Conservation (phyloP, 2,113 vertebrate genomes). For the Amazona guildingii region DNA sequence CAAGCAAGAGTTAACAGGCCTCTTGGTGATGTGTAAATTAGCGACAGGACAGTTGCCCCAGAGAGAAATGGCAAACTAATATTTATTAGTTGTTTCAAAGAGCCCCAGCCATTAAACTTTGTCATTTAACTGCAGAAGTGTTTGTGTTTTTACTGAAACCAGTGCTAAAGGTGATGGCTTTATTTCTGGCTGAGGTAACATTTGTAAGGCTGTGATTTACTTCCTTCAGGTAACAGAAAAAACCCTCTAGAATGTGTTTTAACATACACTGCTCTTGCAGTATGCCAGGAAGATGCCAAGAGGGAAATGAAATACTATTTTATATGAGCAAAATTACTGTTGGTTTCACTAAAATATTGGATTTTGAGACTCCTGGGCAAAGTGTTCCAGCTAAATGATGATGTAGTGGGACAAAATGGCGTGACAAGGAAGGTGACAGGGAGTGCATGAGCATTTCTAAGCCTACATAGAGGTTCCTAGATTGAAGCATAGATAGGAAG, state of each 20-base stretch:
- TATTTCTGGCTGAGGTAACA: conserved; percentile 14
- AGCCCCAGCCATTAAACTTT: conserved; percentile 45
- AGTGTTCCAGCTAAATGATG: neutral
- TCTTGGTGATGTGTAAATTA: conserved; percentile 47
- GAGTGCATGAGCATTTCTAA: neutral
- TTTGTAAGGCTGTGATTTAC: conserved; percentile 19
- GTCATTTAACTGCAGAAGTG: conserved; percentile 9
- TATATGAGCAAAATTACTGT: neutral
- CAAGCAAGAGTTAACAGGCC: conserved; percentile 23
- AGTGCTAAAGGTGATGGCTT: conserved; percentile 37
- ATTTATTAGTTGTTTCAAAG: conserved; percentile 58
- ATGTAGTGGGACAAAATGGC: neutral
- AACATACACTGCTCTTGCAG: neutral
- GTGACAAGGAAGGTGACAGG: neutral
- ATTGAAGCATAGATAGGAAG: neutral
- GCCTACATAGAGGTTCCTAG: neutral
- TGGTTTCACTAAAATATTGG: neutral
- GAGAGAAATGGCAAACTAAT: conserved; percentile 61
- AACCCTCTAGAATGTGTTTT: neutral
- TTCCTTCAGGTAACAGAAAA: conserved; percentile 29
- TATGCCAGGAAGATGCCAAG: neutral
- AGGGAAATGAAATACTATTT: neutral
- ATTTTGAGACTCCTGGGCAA: neutral
- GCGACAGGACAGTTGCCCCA: conserved; percentile 18
- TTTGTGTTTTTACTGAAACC: conserved; percentile 56